Conservation (phyloP, 2,888 invertebrate species). For the Spodoptera picta region DNA sequence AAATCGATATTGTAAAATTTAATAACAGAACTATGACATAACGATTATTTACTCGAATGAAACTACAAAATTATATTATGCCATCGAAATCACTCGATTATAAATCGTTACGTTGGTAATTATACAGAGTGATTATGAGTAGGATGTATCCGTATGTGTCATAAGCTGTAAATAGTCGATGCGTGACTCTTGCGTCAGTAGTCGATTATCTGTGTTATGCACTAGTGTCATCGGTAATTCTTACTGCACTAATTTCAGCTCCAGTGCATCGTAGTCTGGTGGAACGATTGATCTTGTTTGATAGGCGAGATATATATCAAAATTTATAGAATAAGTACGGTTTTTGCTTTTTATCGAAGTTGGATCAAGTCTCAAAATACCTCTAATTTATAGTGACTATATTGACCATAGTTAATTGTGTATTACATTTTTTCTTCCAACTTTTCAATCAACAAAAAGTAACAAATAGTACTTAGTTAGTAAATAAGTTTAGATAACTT, state of each 20-base stretch:
- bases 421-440: too few species aligned
- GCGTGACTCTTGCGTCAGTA: constrained; percentile 49
- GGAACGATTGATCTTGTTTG: constrained; percentile 6
- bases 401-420: too few species aligned
- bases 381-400: too few species aligned
- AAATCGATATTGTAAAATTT: constrained; percentile 12
- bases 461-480: too few species aligned
- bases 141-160: constrained; percentile 55
- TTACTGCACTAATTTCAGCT: constrained; percentile 35
- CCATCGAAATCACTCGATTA: constrained; percentile 30
- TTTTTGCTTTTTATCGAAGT: too few species aligned
- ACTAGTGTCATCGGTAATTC: constrained; percentile 37
- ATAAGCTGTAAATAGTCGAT: constrained; percentile 36
- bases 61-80: constrained; percentile 27
- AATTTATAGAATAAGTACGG: constrained; percentile 8
- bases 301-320: constrained; percentile 7
- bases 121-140: constrained; percentile 38
- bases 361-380: too few species aligned
- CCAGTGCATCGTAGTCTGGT: constrained; percentile 17
- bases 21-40: constrained; percentile 21
- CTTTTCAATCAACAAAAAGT: too few species aligned
- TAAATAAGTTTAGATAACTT: too few species aligned
- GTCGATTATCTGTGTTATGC: constrained; percentile 43
- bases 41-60: constrained; percentile 39
- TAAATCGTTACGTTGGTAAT: constrained; percentile 36